phyloP scores from a whole-genome alignment of 2,113 vertebrate species.

The Hoplias malabaricus region DNA sequence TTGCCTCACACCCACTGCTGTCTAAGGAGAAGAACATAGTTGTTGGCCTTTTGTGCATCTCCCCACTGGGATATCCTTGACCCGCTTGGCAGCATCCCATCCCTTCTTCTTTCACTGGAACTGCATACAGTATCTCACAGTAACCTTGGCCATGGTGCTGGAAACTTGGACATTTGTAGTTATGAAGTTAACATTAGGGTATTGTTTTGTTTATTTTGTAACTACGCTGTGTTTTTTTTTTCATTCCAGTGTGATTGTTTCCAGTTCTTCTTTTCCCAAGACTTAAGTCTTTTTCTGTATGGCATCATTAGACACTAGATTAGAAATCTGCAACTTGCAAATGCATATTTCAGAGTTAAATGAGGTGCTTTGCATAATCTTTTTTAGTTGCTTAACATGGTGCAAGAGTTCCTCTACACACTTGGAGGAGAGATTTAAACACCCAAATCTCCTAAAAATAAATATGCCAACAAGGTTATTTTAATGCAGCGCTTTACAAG shows the following conservation, averaged over 20 bases:
- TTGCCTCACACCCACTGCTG: constrained; percentile 50
- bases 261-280: neutral
- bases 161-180: constrained; percentile 17
- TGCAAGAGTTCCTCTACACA: too few species aligned
- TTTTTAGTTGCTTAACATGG: too few species aligned
- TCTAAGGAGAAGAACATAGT: constrained; percentile 43
- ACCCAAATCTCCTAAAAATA: too few species aligned
- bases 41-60: constrained; percentile 40
- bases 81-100: constrained; percentile 40
- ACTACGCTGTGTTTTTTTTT: neutral
- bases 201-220: constrained; percentile 23
- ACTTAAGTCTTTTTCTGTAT: neutral
- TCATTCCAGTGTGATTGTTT: neutral
- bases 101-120: constrained; percentile 21
- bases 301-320: neutral
- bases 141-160: constrained; percentile 31
- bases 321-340: neutral
- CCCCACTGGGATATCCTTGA: constrained; percentile 53
- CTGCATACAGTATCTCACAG: constrained; percentile 9
- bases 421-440: too few species aligned
- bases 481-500: too few species aligned
- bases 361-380: too few species aligned
- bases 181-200: constrained; percentile 12
- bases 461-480: too few species aligned
- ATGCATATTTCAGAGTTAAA: too few species aligned